Evolutionary conservation across 2,888 invertebrate species (phyloP).

Genomic region (Harpalus rufipes): DNA sequence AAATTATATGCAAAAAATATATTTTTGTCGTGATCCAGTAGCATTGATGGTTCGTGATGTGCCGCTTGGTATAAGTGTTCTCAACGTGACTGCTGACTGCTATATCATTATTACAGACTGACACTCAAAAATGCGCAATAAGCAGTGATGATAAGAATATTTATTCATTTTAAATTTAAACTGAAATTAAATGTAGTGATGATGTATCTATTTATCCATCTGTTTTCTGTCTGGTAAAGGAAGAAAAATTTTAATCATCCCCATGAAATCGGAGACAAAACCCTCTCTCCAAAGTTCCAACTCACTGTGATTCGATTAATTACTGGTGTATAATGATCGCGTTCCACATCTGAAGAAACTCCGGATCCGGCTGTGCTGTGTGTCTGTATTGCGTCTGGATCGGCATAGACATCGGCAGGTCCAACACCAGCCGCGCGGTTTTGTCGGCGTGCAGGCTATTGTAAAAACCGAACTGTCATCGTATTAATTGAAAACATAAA

Average conservation of each 20-base stretch:
- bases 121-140: not conserved
- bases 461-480: constrained; percentile 82
- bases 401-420: not conserved
- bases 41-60: no score
- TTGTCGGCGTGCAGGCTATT: constrained; percentile 57
- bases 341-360: constrained; percentile 57
- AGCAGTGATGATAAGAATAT: not conserved
- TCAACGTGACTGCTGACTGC: no score
- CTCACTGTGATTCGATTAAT: constrained; percentile 53
- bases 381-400: not conserved
- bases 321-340: constrained; percentile 54
- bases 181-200: not conserved
- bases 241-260: constrained; percentile 34
- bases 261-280: not conserved
- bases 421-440: constrained; percentile 27
- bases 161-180: no score
- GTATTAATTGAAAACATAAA: constrained; percentile 84
- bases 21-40: no score
- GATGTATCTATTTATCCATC: not conserved
- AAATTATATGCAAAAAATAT: no score
- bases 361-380: not conserved
- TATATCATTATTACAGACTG: no score
- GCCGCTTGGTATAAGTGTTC: no score
- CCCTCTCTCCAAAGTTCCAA: constrained; percentile 19
- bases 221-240: not conserved